These are phyloP conservation scores for Parnassius orleans DNA, from an alignment of 2,888 invertebrate genomes.

Conservation along the genomic window DNA sequence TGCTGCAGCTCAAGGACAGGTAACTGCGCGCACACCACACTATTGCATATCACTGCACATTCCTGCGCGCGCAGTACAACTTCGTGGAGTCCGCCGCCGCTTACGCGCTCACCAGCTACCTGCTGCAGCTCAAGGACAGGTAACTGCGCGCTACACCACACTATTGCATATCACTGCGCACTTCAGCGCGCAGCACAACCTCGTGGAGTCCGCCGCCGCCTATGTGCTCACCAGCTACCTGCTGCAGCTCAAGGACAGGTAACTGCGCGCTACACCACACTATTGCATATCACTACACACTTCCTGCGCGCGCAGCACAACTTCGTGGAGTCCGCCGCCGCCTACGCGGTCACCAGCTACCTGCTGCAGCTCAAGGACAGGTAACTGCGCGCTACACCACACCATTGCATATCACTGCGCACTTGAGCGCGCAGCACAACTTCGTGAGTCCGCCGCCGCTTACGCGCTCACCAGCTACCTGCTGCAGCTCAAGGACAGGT, in stretches of 20 bases:
- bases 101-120: conserved; percentile 97
- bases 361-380: conserved; percentile 98
- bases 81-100: conserved; percentile 99
- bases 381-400: conserved; percentile 59
- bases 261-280: no score
- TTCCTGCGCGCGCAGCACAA: conserved; percentile 97
- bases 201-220: conserved; percentile 98
- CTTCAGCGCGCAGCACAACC: conserved; percentile 93
- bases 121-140: conserved; percentile 99
- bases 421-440: conserved; percentile 91
- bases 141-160: conserved; percentile 44
- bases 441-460: conserved; percentile 99
- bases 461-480: conserved; percentile 98
- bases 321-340: conserved; percentile 99
- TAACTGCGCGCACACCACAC: conserved; percentile 44
- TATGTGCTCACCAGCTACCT: conserved; percentile 98
- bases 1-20: conserved; percentile 99
- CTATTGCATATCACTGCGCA: no score
- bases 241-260: conserved; percentile 99
- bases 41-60: conserved; percentile 73
- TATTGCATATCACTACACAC: conserved; percentile 39
- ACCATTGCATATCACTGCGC: no score
- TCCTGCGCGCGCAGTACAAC: conserved; percentile 96
- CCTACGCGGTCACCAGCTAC: conserved; percentile 98
- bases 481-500: conserved; percentile 99